Base-by-base conservation (phyloP, 2,888 invertebrate species). In the Drosophila kokeensis region DNA sequence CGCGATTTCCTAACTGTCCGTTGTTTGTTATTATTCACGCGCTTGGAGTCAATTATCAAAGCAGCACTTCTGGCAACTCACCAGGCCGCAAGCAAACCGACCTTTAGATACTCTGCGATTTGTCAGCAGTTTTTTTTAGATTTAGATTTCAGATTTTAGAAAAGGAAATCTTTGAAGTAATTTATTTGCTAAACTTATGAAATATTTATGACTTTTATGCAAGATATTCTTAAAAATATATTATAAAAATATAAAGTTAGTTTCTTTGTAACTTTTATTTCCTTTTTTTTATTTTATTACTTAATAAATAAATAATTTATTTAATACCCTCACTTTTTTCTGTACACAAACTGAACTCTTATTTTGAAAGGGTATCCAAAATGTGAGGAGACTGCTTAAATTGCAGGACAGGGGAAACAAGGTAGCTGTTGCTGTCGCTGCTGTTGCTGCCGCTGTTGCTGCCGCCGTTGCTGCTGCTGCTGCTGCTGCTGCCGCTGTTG, bases 21-120 rank as follows among this genome's bases (percentile, higher is more conserved):
- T 77, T 77, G 83, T 73, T 79, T 76, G 81, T 88, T 91, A 86
- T 88, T 88, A 88, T 90, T 88, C 81, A 90, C 90, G 91, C 90
- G 91, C 87, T 81, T 85, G 76, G 74, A 89, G 83, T 85, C 87
- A 88, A 88, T 82, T 87, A 90, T 87, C 81, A 87, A 82, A 76
- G 61, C 71, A 69, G 59, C 74, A 77, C 70, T 70, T 55, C 38
- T 76, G 66, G 45, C 72, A 58, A 45, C 5, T 30, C 60, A 29
- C 21, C 18, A 11, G 7, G 4, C 0, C 6, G 0, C 0, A 1
- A 2, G 1, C 21, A 21, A 29, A 10, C 3, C 62, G 65, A 60
- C 52, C 2, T 8, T 1, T 0, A 4, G 1, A 59, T 75, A 24
- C 80, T 21, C 80, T 66, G 4, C 29, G 4, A 32, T 32, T 34